Evolutionary conservation across 2,113 vertebrate species (phyloP), one percentile per base, ranked within the genome.

Genomic region (Ailurus styani): DNA sequence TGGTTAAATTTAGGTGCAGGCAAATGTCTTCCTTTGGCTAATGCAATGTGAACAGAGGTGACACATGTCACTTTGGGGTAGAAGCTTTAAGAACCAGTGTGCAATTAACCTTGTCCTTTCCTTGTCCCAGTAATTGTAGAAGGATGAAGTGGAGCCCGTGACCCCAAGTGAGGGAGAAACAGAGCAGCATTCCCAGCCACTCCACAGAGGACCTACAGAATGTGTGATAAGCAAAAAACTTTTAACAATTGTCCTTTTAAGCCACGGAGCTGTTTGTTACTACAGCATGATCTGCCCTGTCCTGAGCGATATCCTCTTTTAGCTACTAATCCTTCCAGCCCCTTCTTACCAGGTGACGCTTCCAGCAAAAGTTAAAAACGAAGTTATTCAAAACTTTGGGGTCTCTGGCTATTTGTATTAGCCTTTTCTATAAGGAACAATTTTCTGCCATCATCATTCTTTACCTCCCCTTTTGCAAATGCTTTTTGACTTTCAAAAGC

Each of bases 21-120:
- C 31, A 20, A 42, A 52, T n/a, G 54, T 78, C 57, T 60, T 73
- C 18, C 34, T 88, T 88, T 79, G 55, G 85, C 55, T 93, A 75
- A 81, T 55, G 81, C 50, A 77, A 86, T 54, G 50, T 92, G 73
- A 95, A 78, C 45, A 55, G 83, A 95, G 55, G 78, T 68, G 93
- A 64, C 89, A 78, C 6, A 2, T 50, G 78, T 89, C 96, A 78
- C 52, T 55, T 83, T 68, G 77, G 66, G 72, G 50, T 55, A 89
- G 86, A 86, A 77, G 45, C 45, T 47, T 73, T 62, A 78, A 91
- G 78, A 57, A 77, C 31, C 14, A 70, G 18, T 8, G 11, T 34
- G 31, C 55, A 88, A 68, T 77, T 93, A 60, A 70, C 60, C 31
- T 81, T 91, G 50, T 31, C 83, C 50, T 42, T 95, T 86, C 78